Evolutionary conservation across 1,140 invertebrate genomes (phyloP), one percentile per base, ranked within the genome.

Genomic region (Procambarus clarkii): DNA sequence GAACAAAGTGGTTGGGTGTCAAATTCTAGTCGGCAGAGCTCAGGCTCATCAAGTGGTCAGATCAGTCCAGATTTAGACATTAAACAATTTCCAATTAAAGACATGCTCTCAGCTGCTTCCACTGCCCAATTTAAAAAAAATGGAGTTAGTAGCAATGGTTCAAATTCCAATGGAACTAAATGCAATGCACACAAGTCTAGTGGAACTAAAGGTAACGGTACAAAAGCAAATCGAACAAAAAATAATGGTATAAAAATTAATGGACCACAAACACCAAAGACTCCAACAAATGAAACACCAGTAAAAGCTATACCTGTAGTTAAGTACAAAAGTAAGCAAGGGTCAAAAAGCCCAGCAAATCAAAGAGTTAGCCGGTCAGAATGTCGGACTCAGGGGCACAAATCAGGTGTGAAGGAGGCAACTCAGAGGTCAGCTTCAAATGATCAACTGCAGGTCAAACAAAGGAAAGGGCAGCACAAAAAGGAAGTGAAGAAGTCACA

Each of bases 1-100:
- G 95, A 95, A 89, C 94, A 94, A 81, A 95, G 94, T 93, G 95
- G 95, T 89, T 93, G 95, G 94, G 91, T 95, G 88, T 94, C 95
- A 93, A 88, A 95, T 94, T 93, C 94, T 93, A 54, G 93, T 93
- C 71, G 93, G 92, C 45, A 93, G 88, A 95, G 44, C 44, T 93
- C 93, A 76, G 93, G 92, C n/a, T 93, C 94, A 54, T 94, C 94
- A 21, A 94, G 94, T 86, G 94, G 94, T 9, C 94, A 94, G 82
- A 80, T 90, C 13, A 93, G 93, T 87, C 93, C 93, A 21, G 88
- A 91, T 82, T 69, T 93, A 50, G 92, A 92, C 74, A 91, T 92
- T 11, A 93, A 93, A 77, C 88, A 86, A 48, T 92, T 92, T 46
- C 91, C 91, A 21, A 92, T 93, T 44, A 90, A 91, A n/a, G 92